Conservation (phyloP, 2,888 invertebrate genomes). For the Caenorhabditis panamensis region DNA sequence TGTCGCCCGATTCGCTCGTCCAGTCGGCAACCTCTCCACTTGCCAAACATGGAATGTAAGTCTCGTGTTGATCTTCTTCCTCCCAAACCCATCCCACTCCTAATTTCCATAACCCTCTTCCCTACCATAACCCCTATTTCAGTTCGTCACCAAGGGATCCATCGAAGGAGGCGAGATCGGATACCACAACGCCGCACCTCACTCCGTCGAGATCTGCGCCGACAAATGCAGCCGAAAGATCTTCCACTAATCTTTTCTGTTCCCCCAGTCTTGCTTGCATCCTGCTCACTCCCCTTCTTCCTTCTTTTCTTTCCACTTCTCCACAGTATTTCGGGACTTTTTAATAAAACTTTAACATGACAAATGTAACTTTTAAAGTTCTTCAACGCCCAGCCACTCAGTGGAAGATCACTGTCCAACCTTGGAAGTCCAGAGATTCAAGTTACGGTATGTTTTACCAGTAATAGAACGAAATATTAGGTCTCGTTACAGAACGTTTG, state of each 20-base stretch:
- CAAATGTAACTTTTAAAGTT: constrained; percentile 26
- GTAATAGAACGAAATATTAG: too few relatives aligned
- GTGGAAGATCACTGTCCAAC: not conserved
- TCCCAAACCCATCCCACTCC: constrained; percentile 17
- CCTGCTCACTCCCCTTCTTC: constrained; percentile 12
- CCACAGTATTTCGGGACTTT: not conserved
- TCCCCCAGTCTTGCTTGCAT: not conserved
- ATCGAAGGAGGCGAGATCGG: constrained; percentile 66
- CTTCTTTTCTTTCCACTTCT: constrained; percentile 10
- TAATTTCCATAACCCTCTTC: not conserved
- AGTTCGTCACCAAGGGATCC: constrained; percentile 64
- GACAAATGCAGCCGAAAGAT: constrained; percentile 62
- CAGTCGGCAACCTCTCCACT: constrained; percentile 52
- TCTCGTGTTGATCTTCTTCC: constrained; percentile 1
- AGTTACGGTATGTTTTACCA: constrained; percentile 36
- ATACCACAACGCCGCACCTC: constrained; percentile 62
- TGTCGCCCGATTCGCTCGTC: constrained; percentile 62
- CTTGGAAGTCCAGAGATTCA: constrained; percentile 45
- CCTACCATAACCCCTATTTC: constrained; percentile 16
- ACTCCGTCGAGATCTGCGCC: constrained; percentile 62
- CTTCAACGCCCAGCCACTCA: constrained; percentile 47
- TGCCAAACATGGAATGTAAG: constrained; percentile 70
- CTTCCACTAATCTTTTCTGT: constrained; percentile 44
- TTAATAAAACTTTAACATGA: constrained; percentile 24
- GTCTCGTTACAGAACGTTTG: constrained; percentile 57